Base-by-base conservation (phyloP, 2,888 invertebrate genomes). In the Mythimna loreyi region DNA sequence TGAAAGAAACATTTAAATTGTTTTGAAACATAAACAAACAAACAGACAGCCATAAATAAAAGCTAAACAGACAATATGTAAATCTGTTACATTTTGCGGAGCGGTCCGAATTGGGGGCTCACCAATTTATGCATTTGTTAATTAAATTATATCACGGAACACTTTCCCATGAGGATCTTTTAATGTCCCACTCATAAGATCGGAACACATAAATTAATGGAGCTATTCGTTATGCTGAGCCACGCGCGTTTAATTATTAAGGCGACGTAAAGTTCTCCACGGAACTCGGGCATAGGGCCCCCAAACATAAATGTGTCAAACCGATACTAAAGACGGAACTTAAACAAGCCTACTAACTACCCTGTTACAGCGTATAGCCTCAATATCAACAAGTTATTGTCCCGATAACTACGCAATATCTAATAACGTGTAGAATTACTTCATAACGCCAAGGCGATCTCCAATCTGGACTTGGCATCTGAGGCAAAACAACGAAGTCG, bases 181-280 rank as follows among this genome's bases (percentile, higher is more conserved):
- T 91, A 92, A 92, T 90, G 91, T 90, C 86, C 86, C 87, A 90
- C 91, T 93, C 90, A 89, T 91, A 91, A 91, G 91, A 91, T 91
- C 89, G 89, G 88, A 90, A 90, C 85, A 89, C 90, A 92, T 92
- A 92, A 92, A 92, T 93, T 91, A 92, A 90, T 86, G 86, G 74
- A 76, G 89, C 89, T 90, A 88, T 93, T 93, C 90, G 90, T 92
- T 92, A 93, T 93, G 91, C 92, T 75, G 68, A 79, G 84, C 89
- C 90, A 91, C 88, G 90, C 87, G 84, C 79, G 69, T 78, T 84
- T 78, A 78, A 84, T 84, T 84, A 81, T 84, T 80, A 78, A 80
- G 72, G 75, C 62, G 75, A 67, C 72, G 67, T 60, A 76, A 62
- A 75, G 67, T 74, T 72, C 72, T 75, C 71, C 59, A 53, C 58